Evolutionary conservation across 2,888 invertebrate species (phyloP), one percentile per base, ranked within the genome.

Genomic region (Ommatoiulus sabulosus): DNA sequence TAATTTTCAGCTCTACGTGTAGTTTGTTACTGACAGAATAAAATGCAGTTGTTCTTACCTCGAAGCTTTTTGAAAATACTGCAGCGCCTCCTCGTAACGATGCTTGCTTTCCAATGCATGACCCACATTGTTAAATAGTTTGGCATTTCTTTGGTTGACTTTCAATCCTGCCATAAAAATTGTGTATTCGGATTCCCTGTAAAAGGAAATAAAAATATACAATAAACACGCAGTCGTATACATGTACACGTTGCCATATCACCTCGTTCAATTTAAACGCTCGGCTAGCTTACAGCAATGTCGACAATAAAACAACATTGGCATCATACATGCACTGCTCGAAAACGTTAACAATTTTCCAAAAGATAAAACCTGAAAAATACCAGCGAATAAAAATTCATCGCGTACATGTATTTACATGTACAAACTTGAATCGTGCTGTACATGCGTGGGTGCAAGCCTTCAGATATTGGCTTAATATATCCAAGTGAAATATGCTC

Each of bases 121-220:
- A 0, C 98, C 99, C 2, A 99, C 98, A 93, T 99, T 99, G 93
- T 99, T 99, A 93, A 97, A 98, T 35, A 99, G 94, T 93, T 99
- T 99, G 44, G 99, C 99, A 93, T 99, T 99, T 90, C 95, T 95
- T 91, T 96, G 96, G 89, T 92, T 98, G 86, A 97, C 96, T 92
- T 94, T 94, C 88, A 99, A 93, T n/a, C 98, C 98, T 3, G 98
- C 97, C 94, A 97, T 97, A 93, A 98, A 99, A 91, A 99, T 96
- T 35, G 96, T 95, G 92, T 98, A 98, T 93, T 99, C 98, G 91
- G 96, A 96, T 92, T 96, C 95, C 98, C 98, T 89, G 57, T 7
- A 43, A 87, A 57, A 87, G 46, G 48, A 24, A 46, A 87, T 87
- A 44, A 48, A 87, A 52, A 87, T 35, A 52, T 15, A n/a, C 48